Evolutionary conservation across 2,797 vertebrate species (phyloP), one percentile per base, ranked within the genome.

Genomic region (Anabacerthia variegaticeps): DNA sequence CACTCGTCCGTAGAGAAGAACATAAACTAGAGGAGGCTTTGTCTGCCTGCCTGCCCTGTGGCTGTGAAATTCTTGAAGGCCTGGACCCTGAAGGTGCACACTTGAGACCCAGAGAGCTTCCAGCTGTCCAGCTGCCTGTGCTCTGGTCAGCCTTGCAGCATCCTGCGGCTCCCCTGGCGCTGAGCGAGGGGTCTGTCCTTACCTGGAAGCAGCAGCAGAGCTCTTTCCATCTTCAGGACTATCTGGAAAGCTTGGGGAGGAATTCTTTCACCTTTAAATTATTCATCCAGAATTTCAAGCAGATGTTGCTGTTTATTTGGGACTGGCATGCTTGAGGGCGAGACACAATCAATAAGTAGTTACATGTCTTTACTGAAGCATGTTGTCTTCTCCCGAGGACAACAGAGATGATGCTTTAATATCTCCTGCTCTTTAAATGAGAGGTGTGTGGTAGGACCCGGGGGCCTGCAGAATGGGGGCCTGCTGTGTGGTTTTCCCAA

Each of bases 201-300:
- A 9, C 67, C 75, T 61, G 37, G 13, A 36, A 84, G 22, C 46
- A 72, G 61, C 10, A 10, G 30, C 41, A 22, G 28, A 17, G 9
- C 32, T 55, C 5, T 51, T 85, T 44, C 72, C 22, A 7, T 66
- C 76, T 62, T 83, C 7, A 34, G 43, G 58, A 23, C 51, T 76
- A 0, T 34, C 51, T 76, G 32, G 52, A 69, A 74, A 72, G 56
- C n/a, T 17, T 14, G 44, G 59, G 32, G 54, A 75, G 30, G 14
- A 48, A 24, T 51, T 87, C 46, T 41, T 80, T 85, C 61, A 61
- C 24, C 26, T 88, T 83, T 81, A 34, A 78, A 48, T 85, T 80
- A 72, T 59, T 61, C 49, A 81, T 43, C 6, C 6, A 36, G 62
- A 58, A 72, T 93, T 88, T 88, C 10, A 48, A 62, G 52, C 27